phyloP scores from a whole-genome alignment of 2,797 vertebrate genomes.

The Anabas testudineus region DNA sequence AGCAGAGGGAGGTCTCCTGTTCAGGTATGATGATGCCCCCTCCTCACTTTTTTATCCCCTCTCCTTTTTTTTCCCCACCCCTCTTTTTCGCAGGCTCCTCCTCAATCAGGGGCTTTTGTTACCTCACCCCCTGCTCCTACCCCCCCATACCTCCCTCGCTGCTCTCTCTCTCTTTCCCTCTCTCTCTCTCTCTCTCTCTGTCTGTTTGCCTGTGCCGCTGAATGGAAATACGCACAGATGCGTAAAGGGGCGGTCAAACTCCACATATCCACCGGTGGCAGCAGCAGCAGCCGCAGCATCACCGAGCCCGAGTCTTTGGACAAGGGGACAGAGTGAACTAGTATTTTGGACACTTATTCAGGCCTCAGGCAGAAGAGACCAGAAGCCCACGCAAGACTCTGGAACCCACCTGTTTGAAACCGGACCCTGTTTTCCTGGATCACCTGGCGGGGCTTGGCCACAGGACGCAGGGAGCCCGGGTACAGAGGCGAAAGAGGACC shows the following conservation, averaged over 20 bases:
- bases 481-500: conserved; percentile 30
- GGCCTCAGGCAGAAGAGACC: conserved; percentile 18
- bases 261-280: conserved; percentile 65
- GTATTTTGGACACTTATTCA: conserved; percentile 48
- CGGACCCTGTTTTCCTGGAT: conserved; percentile 39
- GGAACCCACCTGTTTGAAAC: conserved; percentile 72
- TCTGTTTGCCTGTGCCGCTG: conserved; percentile 66
- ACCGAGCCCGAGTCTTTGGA: conserved; percentile 32
- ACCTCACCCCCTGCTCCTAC: conserved; percentile 51
- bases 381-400: neutral
- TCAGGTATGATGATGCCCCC: conserved; percentile 83
- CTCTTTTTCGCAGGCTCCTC: conserved; percentile 65
- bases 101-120: conserved; percentile 77
- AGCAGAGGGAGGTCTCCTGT: conserved; percentile 79
- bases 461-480: conserved; percentile 31
- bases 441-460: neutral
- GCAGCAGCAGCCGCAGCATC: conserved; percentile 53
- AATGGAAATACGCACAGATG: conserved; percentile 85
- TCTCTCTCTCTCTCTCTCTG: conserved; percentile 39
- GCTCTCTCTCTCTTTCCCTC: conserved; percentile 45
- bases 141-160: conserved; percentile 56
- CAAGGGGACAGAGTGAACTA: conserved; percentile 35
- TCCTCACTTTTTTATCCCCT: conserved; percentile 23
- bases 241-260: conserved; percentile 80
- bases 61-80: conserved; percentile 51